phyloP scores from a whole-genome alignment of 2,113 vertebrate species.

The Hypanus sabinus region DNA sequence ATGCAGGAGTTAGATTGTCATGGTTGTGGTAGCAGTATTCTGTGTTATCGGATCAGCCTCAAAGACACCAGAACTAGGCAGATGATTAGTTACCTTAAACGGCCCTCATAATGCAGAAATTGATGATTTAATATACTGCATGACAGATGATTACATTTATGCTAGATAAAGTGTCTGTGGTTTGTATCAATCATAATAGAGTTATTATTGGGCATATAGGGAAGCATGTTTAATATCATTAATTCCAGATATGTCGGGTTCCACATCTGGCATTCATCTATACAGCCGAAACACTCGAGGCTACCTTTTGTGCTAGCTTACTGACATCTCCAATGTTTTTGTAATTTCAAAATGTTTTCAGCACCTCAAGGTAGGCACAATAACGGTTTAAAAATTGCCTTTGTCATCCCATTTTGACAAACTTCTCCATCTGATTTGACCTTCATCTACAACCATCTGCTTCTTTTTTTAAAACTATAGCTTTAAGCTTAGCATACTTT shows the following conservation, averaged over 20 bases:
- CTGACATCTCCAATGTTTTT: constrained; percentile 76
- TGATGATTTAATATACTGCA: constrained; percentile 94
- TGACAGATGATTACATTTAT: constrained; percentile 96
- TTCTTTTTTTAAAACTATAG: constrained; percentile 54
- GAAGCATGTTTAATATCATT: constrained; percentile 98
- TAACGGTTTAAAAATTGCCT: constrained; percentile 95
- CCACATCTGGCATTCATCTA: constrained; percentile 96
- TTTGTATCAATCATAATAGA: constrained; percentile 93
- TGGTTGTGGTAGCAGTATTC: constrained; percentile 81
- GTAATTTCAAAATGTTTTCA: constrained; percentile 97
- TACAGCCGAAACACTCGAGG: constrained; percentile 82
- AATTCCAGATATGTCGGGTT: constrained; percentile 90
- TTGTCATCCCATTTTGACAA: constrained; percentile 98
- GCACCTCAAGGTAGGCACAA: constrained; percentile 90
- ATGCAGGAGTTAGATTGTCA: constrained; percentile 85
- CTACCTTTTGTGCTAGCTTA: constrained; percentile 83
- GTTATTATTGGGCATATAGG: constrained; percentile 96
- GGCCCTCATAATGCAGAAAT: constrained; percentile 90
- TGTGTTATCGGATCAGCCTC: constrained; percentile 95
- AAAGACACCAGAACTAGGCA: constrained; percentile 84
- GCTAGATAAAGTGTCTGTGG: constrained; percentile 85
- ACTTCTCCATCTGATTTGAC: constrained; percentile 94
- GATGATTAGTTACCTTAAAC: constrained; percentile 97
- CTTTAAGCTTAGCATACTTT: constrained; percentile 52
- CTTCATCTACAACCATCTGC: constrained; percentile 94